phyloP scores from a whole-genome alignment of 2,797 vertebrate species.

The Pseudotriccus pelzelni region DNA sequence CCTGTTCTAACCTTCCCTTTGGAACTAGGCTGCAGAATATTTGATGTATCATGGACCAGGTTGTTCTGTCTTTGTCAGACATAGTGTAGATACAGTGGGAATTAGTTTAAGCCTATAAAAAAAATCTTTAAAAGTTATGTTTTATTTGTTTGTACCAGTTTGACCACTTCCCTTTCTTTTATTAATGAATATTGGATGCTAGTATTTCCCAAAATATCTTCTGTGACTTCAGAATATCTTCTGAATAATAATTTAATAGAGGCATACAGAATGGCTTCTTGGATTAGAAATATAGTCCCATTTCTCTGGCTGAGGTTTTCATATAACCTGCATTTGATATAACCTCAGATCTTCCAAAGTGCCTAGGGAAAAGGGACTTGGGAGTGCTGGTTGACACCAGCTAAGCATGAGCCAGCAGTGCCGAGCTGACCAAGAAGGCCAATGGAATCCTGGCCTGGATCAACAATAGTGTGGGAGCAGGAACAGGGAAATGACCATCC shows the following conservation, averaged over 20 bases:
- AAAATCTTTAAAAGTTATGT: not conserved
- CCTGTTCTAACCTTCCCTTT: not conserved
- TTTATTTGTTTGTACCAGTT: not conserved
- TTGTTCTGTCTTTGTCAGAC: not conserved
- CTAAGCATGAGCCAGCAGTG: not conserved
- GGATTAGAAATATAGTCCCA: not conserved
- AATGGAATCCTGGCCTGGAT: not conserved
- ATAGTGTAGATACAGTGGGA: not conserved
- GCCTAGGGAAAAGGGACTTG: rapidly evolving
- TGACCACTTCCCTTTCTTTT: not conserved
- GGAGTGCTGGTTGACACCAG: rapidly evolving
- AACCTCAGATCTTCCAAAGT: not conserved
- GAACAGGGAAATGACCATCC: not conserved
- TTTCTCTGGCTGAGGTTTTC: not conserved
- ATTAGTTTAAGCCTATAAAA: not conserved
- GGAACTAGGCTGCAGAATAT: not conserved
- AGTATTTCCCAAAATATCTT: not conserved
- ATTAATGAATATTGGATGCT: not conserved
- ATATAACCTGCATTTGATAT: not conserved
- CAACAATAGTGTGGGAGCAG: not conserved
- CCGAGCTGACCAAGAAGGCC: not conserved
- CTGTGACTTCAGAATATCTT: not conserved
- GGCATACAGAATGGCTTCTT: not conserved
- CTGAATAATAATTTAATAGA: not conserved
- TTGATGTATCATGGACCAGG: not conserved